Evolutionary conservation across 1,140 invertebrate species (phyloP), one percentile per base, ranked within the genome.

Genomic region (Vanessa atalanta): DNA sequence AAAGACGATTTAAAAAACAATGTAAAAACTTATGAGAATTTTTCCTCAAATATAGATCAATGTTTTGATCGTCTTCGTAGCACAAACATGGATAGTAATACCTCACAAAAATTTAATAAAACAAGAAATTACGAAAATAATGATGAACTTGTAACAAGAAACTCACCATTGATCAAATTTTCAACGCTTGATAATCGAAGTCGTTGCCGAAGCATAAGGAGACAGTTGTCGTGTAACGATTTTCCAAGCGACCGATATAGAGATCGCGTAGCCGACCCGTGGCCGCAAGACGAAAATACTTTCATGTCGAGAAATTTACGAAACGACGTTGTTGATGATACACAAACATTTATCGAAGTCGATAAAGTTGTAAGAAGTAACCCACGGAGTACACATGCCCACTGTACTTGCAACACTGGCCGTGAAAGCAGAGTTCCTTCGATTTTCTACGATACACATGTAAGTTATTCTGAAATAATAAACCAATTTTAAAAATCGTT

Each of bases 201-300:
- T 83, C 83, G 88, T 70, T 90, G 91, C 80, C 87, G 83, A 75
- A 87, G 88, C 81, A 91, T 93, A 78, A 86, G 82, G 75, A 85
- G 91, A 70, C 91, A 93, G 77, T 85, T 93, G 85, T 93, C 91
- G 43, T 92, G 87, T 77, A 91, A 92, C 67, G 91, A 93, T 77
- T 93, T 93, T 83, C 86, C 85, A 50, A 87, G 84, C 65, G 89
- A 91, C 65, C 79, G 88, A 69, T 87, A 77, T 66, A 83, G 85
- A 68, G 86, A 87, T 71, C 79, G 87, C 75, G 70, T 83, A 70
- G 70, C 82, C 55, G 85, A 88, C 70, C 77, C 79, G 15, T 89
- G 88, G 88, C 75, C 83, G 48, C 82, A 87, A 57, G 89, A 88
- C 20, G 88, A 88, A 66, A 86, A 80, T 65, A 76, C 83, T 43